Evolutionary conservation across 2,888 invertebrate species (phyloP).

Genomic region (Schrankia costaestrigalis): DNA sequence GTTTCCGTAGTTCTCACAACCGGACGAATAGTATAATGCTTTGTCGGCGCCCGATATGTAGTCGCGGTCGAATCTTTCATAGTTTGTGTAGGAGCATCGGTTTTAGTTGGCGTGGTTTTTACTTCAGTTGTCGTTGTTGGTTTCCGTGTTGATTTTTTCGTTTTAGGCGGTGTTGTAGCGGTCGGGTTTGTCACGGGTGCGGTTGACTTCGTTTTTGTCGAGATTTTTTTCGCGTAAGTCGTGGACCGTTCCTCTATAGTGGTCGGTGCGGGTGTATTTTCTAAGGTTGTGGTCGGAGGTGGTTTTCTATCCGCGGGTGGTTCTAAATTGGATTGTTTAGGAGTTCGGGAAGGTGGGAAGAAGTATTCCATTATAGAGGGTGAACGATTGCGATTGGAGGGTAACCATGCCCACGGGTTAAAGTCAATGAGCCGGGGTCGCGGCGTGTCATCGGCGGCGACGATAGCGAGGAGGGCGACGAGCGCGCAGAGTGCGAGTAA

Average conservation of each 20-base stretch:
- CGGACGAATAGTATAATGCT: conserved; percentile 78
- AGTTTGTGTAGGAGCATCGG: conserved; percentile 46
- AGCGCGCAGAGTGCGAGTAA: conserved; percentile 64
- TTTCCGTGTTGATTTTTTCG: conserved; percentile 63
- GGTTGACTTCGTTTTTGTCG: conserved; percentile 66
- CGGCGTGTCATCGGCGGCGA: conserved; percentile 55
- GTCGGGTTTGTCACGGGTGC: conserved; percentile 59
- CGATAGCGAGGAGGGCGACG: conserved; percentile 52
- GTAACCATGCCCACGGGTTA: conserved; percentile 76
- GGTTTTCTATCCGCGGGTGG: conserved; percentile 67
- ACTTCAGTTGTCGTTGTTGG: conserved; percentile 57
- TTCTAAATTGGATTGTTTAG: conserved; percentile 70
- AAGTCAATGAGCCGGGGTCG: conserved; percentile 69
- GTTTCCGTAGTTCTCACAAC: conserved; percentile 64
- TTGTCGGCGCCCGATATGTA: conserved; percentile 64
- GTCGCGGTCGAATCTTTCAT: conserved; percentile 55
- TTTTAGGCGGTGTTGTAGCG: conserved; percentile 61
- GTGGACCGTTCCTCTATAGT: conserved; percentile 64
- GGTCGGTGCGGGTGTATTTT: conserved; percentile 57
- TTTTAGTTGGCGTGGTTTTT: conserved; percentile 60
- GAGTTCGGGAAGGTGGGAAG: conserved; percentile 75
- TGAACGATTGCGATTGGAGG: conserved; percentile 62
- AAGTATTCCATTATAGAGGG: conserved; percentile 77
- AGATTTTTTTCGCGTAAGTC: conserved; percentile 63
- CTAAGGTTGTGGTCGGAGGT: conserved; percentile 46